Percentiles rank a stretch among this genome's conserved stretches.
Conservation (phyloP, 1,140 invertebrate species). For the Chrysoperla carnea region DNA sequence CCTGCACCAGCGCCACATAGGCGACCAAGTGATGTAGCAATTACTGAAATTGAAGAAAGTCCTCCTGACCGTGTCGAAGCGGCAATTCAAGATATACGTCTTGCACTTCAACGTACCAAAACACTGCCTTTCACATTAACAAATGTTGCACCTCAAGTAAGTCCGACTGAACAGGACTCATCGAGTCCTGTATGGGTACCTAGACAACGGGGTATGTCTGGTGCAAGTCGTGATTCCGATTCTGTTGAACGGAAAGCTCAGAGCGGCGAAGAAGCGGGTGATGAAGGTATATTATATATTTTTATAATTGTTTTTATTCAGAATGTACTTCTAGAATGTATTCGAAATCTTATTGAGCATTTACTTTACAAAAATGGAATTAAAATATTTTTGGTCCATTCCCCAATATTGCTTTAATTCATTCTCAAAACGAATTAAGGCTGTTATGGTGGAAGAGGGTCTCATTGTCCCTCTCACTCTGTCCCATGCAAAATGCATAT, state of each 20-base stretch:
- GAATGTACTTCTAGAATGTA: neutral
- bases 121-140: constrained; percentile 29
- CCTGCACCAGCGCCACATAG: constrained; percentile 43
- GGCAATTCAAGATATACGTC: constrained; percentile 63
- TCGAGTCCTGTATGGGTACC: constrained; percentile 44
- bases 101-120: constrained; percentile 60
- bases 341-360: no score
- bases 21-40: constrained; percentile 23
- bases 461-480: no score
- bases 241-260: constrained; percentile 13
- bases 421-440: no score
- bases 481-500: no score
- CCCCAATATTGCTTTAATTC: no score
- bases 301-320: neutral
- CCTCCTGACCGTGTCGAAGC: constrained; percentile 37
- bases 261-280: constrained; percentile 21
- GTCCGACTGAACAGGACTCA: constrained; percentile 19
- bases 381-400: no score
- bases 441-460: no score
- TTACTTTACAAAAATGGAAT: no score
- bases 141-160: constrained; percentile 15
- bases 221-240: constrained; percentile 21
- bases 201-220: constrained; percentile 23
- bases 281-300: constrained; percentile 19
- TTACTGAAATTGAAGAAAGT: constrained; percentile 18